phyloP scores from a whole-genome alignment of 1,140 invertebrate genomes.

The Octopus sinensis region DNA sequence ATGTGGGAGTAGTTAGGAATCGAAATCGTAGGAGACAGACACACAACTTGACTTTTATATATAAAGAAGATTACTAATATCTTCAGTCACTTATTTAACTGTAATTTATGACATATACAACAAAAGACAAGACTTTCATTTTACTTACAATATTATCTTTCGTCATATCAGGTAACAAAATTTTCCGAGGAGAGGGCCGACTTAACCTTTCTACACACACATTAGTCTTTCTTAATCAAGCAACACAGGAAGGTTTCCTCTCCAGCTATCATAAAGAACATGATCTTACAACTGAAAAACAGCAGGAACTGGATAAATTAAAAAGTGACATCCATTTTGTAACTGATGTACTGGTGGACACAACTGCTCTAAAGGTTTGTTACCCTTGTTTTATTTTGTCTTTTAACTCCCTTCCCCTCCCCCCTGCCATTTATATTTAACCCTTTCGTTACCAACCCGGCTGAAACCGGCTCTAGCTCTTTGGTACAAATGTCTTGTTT shows the following conservation, averaged over 20 bases:
- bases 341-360: not conserved
- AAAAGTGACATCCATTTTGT: slow-evolving; percentile 2
- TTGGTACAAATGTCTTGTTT: no score
- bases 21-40: no score
- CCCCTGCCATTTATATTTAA: no score
- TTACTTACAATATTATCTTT: not conserved
- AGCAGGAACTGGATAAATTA: not conserved
- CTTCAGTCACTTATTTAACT: no score
- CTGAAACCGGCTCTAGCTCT: no score
- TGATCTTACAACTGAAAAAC: not conserved
- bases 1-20: no score
- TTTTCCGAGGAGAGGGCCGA: not conserved
- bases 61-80: no score
- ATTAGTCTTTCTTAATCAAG: not conserved
- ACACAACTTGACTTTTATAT: no score
- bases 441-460: no score
- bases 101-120: no score
- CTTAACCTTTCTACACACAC: not conserved
- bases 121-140: no score
- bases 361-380: not conserved
- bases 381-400: not conserved
- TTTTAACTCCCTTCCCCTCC: not conserved
- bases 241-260: not conserved
- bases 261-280: not conserved
- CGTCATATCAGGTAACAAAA: not conserved